These are phyloP conservation scores for Xiphophorus couchianus DNA, from an alignment of 2,113 vertebrate genomes.

Conservation along the genomic window DNA sequence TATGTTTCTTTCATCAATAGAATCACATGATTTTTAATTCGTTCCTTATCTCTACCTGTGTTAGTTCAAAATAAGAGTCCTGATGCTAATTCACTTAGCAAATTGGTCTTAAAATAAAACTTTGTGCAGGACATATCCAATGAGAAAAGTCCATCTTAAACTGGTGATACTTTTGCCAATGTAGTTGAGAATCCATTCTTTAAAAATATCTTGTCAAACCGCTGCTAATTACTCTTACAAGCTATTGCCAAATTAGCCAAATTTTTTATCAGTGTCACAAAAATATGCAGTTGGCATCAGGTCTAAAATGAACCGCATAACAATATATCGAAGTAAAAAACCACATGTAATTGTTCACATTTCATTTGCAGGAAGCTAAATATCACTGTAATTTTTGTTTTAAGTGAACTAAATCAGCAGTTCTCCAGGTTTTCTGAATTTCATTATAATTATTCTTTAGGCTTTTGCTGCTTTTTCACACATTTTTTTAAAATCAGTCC, in stretches of 20 bases:
- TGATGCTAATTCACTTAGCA: too few species aligned
- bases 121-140: too few species aligned
- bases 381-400: not conserved
- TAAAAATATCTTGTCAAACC: not conserved
- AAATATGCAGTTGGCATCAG: slow-evolving; percentile 1
- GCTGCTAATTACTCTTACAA: not conserved
- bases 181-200: not conserved
- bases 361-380: not conserved
- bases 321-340: not conserved
- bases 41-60: too few species aligned
- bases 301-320: not conserved
- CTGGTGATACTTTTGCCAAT: not conserved
- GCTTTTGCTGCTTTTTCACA: not conserved
- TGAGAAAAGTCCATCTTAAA: too few species aligned
- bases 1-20: too few species aligned
- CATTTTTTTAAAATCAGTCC: not conserved
- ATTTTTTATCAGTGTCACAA: not conserved
- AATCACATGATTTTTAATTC: too few species aligned
- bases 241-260: not conserved
- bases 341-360: not conserved
- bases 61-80: too few species aligned
- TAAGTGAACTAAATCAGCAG: not conserved
- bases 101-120: too few species aligned
- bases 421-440: not conserved
- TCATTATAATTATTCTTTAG: not conserved